Evolutionary conservation across 2,888 invertebrate genomes (phyloP), one percentile per base, ranked within the genome.

Genomic region (Tanytarsus gracilentus): DNA sequence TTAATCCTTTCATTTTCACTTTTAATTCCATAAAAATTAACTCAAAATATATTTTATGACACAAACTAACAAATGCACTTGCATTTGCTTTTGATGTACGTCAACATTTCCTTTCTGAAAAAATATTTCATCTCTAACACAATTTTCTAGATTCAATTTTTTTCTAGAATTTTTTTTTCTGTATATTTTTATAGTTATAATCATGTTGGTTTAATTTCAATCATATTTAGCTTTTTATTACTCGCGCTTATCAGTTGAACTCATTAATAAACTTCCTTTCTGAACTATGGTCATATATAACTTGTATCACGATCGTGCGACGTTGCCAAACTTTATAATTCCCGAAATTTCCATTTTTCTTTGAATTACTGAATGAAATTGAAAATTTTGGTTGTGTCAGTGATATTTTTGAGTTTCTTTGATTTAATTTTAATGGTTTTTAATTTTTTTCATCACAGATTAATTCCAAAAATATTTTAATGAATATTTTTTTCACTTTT

Each of bases 211-310:
- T 36, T 36, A 36, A 36, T 36, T 36, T 36, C 44, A 44, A 44
- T 44, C 44, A 44, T 23, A 44, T 23, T 44, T 44, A n/a, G n/a
- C n/a, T n/a, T 18, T 44, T 44, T 23, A 44, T 44, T 44, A 23
- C 44, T 21, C 18, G 21, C 18, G 44, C 44, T 44, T 44, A 44
- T 44, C 44, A 44, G 44, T 21, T 44, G 44, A 44, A 44, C 44
- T 44, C 44, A 44, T 44, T 44, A 44, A 44, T 44, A 44, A 44
- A 44, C 44, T 44, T 44, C 44, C 44, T 44, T 44, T 44, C 44
- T 44, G 44, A 44, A 44, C 44, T 44, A 44, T 44, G 44, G 23
- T 44, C 44, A 44, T 44, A 44, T 44, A 44, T 44, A 18, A 21
- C 18, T 44, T 44, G 21, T 44, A 44, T 44, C 44, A 44, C 3